phyloP scores from a whole-genome alignment of 2,797 vertebrate species.

The Euphonia xanthogaster region DNA sequence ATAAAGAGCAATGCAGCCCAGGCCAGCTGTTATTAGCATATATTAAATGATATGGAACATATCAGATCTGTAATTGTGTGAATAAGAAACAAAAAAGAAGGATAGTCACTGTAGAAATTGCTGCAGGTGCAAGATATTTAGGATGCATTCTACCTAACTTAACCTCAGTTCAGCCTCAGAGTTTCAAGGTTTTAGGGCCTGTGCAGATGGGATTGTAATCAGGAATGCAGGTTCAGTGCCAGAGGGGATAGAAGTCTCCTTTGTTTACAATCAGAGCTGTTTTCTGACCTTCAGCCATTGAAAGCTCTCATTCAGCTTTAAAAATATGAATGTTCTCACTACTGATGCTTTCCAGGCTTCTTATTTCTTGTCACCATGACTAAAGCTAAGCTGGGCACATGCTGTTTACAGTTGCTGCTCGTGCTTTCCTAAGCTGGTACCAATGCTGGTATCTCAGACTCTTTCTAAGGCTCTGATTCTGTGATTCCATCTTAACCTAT shows the following conservation, averaged over 20 bases:
- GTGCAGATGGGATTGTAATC: background rate
- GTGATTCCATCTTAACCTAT: background rate
- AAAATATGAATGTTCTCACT: slow-evolving; percentile 6
- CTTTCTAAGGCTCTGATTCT: background rate
- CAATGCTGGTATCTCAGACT: background rate
- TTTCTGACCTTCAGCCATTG: slow-evolving; percentile 23
- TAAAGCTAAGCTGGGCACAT: background rate
- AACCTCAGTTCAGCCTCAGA: background rate
- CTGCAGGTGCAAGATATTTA: background rate
- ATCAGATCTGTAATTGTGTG: background rate
- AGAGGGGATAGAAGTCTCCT: background rate
- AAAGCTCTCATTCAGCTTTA: slow-evolving; percentile 11
- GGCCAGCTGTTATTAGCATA: background rate
- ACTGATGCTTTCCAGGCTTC: background rate
- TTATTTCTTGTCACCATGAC: background rate
- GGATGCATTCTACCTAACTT: background rate
- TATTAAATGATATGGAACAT: background rate
- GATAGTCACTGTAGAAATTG: background rate
- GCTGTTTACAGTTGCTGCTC: background rate
- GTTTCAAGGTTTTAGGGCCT: background rate
- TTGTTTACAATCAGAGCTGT: slow-evolving; percentile 12
- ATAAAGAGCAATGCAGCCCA: background rate
- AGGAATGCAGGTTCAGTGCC: background rate
- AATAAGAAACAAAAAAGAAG: background rate
- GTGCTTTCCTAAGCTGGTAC: background rate